Conservation (phyloP, 2,888 invertebrate species). For the Platypus cylindrus region DNA sequence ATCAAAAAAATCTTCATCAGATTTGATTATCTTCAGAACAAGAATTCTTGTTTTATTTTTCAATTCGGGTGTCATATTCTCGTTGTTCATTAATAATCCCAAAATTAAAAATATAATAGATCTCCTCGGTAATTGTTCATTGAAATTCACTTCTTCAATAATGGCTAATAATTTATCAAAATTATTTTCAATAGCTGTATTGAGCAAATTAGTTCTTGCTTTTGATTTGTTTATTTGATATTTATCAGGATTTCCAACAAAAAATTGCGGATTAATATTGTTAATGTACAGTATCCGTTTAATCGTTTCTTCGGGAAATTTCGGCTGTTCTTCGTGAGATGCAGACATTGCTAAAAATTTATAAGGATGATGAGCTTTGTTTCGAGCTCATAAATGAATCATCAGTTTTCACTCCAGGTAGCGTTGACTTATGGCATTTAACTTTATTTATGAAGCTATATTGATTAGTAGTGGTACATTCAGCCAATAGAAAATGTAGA, state of each 20-base stretch:
- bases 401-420: no score
- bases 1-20: constrained; percentile 39
- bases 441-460: no score
- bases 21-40: constrained; percentile 41
- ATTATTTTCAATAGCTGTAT: constrained; percentile 5
- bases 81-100: constrained; percentile 6
- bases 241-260: constrained; percentile 12
- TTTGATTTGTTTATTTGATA: constrained; percentile 7
- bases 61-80: constrained; percentile 12
- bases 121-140: constrained; percentile 10
- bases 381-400: no score
- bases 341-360: constrained; percentile 7
- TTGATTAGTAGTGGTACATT: no score
- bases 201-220: background rate
- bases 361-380: no score
- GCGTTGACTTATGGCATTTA: no score
- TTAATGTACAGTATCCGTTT: constrained; percentile 12
- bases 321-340: no score
- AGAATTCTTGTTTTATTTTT: constrained; percentile 17
- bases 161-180: constrained; percentile 9
- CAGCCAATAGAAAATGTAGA: no score
- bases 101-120: constrained; percentile 9
- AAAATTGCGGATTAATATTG: constrained; percentile 4
- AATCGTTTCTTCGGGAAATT: constrained; percentile 9
- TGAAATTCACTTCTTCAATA: constrained; percentile 10